Conservation (phyloP, 2,888 invertebrate species). For the Eupithecia dodoneata region DNA sequence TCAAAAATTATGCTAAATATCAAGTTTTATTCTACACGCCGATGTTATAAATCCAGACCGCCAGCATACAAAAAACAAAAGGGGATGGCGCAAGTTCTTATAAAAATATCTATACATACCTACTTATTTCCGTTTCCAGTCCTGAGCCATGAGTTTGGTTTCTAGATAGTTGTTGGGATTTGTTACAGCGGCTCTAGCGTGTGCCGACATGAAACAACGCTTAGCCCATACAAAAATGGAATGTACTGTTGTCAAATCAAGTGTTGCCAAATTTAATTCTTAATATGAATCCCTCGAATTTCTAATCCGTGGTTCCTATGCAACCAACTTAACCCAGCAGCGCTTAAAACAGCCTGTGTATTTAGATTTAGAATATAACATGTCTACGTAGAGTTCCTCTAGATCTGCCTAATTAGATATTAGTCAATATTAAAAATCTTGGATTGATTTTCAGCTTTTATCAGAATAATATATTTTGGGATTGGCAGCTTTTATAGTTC, state of each 20-base stretch:
- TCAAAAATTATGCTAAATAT: no score
- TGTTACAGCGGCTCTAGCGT: not conserved
- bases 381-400: no score
- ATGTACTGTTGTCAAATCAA: not conserved
- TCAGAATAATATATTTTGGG: not conserved
- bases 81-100: not conserved
- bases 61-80: not conserved
- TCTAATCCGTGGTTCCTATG: not conserved
- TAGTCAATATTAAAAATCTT: no score
- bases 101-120: not conserved
- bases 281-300: no score
- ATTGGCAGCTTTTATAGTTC: not conserved
- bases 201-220: no score
- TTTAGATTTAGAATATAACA: not conserved
- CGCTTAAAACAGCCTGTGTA: not conserved
- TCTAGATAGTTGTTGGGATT: not conserved
- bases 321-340: no score
- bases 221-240: no score
- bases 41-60: not conserved
- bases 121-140: not conserved
- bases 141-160: not conserved
- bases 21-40: no score
- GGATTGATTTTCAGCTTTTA: not conserved
- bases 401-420: not conserved
- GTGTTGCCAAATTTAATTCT: not conserved